Conservation (phyloP, 2,797 vertebrate genomes). For the Acomys russatus region DNA sequence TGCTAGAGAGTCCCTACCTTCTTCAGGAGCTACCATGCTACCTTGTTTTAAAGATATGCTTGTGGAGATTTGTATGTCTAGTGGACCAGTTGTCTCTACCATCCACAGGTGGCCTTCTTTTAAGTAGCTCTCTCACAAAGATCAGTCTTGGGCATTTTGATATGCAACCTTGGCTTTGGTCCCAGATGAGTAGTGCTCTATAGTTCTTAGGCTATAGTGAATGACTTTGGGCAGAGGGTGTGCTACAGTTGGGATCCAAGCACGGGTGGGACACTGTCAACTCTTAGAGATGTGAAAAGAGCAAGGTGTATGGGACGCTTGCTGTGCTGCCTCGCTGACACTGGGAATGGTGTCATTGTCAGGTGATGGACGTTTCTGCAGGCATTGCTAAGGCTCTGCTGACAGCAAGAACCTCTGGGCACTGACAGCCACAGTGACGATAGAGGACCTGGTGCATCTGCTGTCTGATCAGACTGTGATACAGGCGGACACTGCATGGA, state of each 20-base stretch:
- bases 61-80: background rate
- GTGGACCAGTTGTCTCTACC: background rate
- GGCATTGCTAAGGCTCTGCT: background rate
- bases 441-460: no score
- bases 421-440: background rate
- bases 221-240: background rate
- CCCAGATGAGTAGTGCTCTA: background rate
- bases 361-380: background rate
- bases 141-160: background rate
- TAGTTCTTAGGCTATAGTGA: no score
- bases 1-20: no score
- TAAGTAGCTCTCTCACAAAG: background rate
- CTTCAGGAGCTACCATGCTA: background rate
- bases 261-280: background rate
- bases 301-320: background rate
- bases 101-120: background rate
- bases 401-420: background rate
- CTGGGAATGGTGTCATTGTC: background rate
- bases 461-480: background rate
- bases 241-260: background rate
- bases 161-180: background rate
- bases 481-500: background rate
- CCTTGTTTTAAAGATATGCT: background rate
- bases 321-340: no score
- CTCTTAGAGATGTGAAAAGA: background rate